Base-by-base conservation (phyloP, 2,113 vertebrate species). In the Polypterus senegalus region DNA sequence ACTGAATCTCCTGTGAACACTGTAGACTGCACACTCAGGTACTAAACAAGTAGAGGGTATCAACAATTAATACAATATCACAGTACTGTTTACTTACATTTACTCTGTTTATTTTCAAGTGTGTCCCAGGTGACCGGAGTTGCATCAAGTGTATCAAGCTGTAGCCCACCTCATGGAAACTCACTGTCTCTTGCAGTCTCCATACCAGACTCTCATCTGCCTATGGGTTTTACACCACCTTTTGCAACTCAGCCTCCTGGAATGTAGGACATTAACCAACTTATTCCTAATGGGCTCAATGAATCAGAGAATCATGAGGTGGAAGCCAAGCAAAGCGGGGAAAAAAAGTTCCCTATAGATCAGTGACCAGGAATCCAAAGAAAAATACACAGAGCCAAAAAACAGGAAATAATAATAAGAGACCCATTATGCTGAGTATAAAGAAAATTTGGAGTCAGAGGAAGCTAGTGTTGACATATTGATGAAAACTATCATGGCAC, bases 1-100 rank as follows among this genome's bases (percentile, higher is more conserved):
- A 7, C 52, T 45, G 84, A 85, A 11, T 75, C 85, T 9, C 27
- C 78, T 68, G 77, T 83, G 64, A 73, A 68, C 64, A 81, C 79
- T 7, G 49, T 52, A 4, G 76, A 69, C 66, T 85, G 79, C 74
- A 80, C 78, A 3, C 72, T 86, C 62, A 86, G 85, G 85, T 88
- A 64, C 27, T 27, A 27, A 27, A 27, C 27, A 27, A 27, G 27
- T 27, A 27, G 27, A 27, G 27, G 48, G 10, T 27, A 61, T 43
- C 47, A 47, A 60, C 59, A 61, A 49, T 61, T 61, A 61, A 61
- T 49, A 60, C 46, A 46, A 43, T 51, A 44, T 59, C 63, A 27
- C 27, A 27, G 27, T 27, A 27, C 27, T 27, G 27, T 27, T 27
- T 27, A 27, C 27, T 27, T 27, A 27, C 2, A 27, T 27, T 27